A percentile compares a stretch with the other conserved stretches of the same genome.
Conservation (phyloP, 2,888 invertebrate species). For the Pristionchus japonicus region DNA sequence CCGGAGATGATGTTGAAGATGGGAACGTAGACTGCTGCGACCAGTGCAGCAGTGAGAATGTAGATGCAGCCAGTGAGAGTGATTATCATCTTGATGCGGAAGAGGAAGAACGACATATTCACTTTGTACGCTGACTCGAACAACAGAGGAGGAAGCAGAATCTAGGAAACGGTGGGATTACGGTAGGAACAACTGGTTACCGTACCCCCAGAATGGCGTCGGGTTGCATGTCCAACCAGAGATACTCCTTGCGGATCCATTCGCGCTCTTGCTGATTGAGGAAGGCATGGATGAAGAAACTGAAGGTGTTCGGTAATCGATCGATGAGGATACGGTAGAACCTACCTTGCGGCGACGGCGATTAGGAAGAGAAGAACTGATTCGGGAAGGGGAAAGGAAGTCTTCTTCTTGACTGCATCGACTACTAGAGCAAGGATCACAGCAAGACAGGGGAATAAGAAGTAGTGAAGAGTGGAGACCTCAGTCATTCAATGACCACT, state of each 20-base stretch:
- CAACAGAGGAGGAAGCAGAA: conserved; percentile 76
- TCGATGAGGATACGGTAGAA: neutral
- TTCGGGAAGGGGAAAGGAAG: neutral
- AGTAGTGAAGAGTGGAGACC: neutral
- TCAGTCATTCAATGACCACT: neutral
- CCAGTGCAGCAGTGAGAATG: conserved; percentile 44
- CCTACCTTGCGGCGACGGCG: neutral
- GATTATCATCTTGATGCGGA: conserved; percentile 6
- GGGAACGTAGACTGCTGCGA: conserved; percentile 48
- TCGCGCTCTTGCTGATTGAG: neutral
- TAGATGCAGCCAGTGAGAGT: conserved; percentile 49
- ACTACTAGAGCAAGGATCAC: conserved; percentile 13
- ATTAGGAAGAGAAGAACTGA: conserved; percentile 30
- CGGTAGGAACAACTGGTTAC: neutral
- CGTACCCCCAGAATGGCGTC: conserved; percentile 18
- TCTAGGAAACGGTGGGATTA: conserved; percentile 26
- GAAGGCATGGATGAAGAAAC: conserved; percentile 11
- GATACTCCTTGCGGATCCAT: neutral
- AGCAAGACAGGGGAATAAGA: conserved; percentile 14
- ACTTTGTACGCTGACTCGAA: conserved; percentile 77
- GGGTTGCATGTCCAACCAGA: conserved; percentile 17
- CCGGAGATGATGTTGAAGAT: conserved; percentile 44
- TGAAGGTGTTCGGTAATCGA: neutral
- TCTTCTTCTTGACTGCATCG: conserved; percentile 24
- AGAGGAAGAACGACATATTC: conserved; percentile 63